Percentiles rank a stretch among this genome's conserved stretches.
Conservation (phyloP, 2,888 invertebrate genomes). For the Heliconius erato region DNA sequence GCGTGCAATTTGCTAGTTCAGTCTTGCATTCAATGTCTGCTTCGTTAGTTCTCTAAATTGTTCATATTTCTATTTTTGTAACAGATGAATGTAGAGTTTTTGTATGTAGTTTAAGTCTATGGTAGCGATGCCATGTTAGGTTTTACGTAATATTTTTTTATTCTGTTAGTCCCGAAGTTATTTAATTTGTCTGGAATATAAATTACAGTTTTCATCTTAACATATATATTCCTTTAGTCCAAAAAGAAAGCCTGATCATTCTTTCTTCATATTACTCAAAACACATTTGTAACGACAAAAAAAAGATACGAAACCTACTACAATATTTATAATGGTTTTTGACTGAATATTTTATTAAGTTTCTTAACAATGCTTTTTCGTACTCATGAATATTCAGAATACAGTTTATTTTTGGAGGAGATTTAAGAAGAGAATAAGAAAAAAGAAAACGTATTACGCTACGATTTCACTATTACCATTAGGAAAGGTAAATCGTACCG, state of each 20-base stretch:
- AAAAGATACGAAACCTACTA: conserved; percentile 9
- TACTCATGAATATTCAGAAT: conserved; percentile 44
- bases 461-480: conserved; percentile 54
- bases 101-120: too few species aligned
- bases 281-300: background rate
- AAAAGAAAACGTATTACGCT: conserved; percentile 44
- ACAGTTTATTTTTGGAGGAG: conserved; percentile 43
- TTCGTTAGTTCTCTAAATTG: conserved; percentile 4
- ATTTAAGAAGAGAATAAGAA: conserved; percentile 39
- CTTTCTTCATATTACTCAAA: background rate
- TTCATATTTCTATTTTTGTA: conserved; percentile 5
- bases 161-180: background rate
- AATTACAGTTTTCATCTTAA: background rate
- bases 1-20: conserved; percentile 1
- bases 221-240: background rate
- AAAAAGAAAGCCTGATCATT: background rate
- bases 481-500: conserved; percentile 53
- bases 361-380: conserved; percentile 38
- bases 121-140: background rate
- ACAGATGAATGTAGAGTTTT: background rate
- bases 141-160: background rate
- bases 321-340: conserved; percentile 6
- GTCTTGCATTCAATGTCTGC: background rate
- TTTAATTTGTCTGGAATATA: background rate
- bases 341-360: conserved; percentile 43